phyloP scores from a whole-genome alignment of 2,888 invertebrate genomes.

The Xanthorhoe designata region DNA sequence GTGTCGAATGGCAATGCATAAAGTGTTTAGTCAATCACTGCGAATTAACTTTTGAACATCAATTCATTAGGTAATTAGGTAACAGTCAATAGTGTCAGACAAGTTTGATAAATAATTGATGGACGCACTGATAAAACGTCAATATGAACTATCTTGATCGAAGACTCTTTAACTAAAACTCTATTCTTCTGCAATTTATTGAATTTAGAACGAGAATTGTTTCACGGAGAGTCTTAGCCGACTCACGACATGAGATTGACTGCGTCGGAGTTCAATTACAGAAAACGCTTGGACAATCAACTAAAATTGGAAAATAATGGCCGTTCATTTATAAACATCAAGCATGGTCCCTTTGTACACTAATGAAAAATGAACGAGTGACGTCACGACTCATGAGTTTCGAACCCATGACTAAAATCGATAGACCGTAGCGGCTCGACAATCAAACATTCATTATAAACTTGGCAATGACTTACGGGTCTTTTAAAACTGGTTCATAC shows the following conservation, averaged over 20 bases:
- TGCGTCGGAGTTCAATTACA: constrained; percentile 58
- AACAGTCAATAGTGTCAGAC: not conserved
- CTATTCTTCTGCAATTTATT: too few species aligned
- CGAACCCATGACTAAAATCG: constrained; percentile 53
- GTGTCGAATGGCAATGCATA: constrained; percentile 47
- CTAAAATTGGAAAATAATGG: constrained; percentile 74
- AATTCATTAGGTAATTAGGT: not conserved
- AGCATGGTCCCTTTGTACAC: constrained; percentile 53
- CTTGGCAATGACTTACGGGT: constrained; percentile 52
- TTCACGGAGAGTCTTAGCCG: constrained; percentile 38
- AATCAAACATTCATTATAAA: constrained; percentile 49
- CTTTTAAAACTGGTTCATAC: constrained; percentile 7
- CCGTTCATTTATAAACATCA: constrained; percentile 56
- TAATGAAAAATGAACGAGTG: constrained; percentile 69
- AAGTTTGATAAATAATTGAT: not conserved
- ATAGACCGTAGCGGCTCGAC: constrained; percentile 52
- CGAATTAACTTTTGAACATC: constrained; percentile 17
- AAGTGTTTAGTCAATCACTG: constrained; percentile 34
- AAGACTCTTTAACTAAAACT: too few species aligned
- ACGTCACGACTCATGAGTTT: constrained; percentile 66
- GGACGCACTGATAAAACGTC: not conserved
- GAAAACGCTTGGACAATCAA: constrained; percentile 55
- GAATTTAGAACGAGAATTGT: not conserved
- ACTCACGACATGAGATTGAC: constrained; percentile 47
- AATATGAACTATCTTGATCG: not conserved